Percentiles rank a stretch among this genome's conserved stretches.
These are phyloP conservation scores for Aurelia sp. DNA, from an alignment of 30 jellyfish, hydroid and myxozoan genomes.

Conservation along the genomic window DNA sequence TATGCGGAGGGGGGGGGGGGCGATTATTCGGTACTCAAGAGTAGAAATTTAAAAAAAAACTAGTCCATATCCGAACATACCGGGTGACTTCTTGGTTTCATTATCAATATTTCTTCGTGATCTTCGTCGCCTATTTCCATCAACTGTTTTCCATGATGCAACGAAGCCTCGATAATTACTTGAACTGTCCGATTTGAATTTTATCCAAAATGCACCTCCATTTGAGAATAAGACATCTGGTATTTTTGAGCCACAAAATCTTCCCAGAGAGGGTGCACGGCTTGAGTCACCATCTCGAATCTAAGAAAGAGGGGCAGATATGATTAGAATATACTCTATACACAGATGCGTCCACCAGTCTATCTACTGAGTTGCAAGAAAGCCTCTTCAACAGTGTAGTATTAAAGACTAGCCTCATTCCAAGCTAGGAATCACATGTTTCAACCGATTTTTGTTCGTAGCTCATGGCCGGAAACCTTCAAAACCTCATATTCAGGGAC, in stretches of 20 bases:
- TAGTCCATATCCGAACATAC: neutral
- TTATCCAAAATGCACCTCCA: conserved; percentile 57
- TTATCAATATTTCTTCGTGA: neutral
- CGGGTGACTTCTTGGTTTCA: neutral
- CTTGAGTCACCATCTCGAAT: conserved; percentile 72
- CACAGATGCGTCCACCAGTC: too few relatives aligned
- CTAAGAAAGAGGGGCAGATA: neutral
- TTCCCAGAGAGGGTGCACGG: conserved; percentile 43
- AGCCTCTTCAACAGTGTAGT: too few relatives aligned
- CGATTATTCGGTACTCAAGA: too few relatives aligned
- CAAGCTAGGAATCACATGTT: too few relatives aligned
- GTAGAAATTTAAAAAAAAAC: neutral
- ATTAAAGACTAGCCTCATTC: too few relatives aligned
- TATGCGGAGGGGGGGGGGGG: too few relatives aligned
- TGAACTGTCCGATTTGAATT: conserved; percentile 72
- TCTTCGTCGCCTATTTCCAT: neutral
- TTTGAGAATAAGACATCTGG: conserved; percentile 32
- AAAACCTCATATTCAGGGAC: too few relatives aligned
- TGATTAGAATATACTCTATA: too few relatives aligned
- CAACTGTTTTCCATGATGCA: conserved; percentile 69
- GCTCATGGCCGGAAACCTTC: too few relatives aligned
- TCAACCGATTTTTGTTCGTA: too few relatives aligned
- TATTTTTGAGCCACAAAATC: conserved; percentile 71
- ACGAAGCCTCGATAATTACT: conserved; percentile 57
- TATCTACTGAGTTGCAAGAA: too few relatives aligned